phyloP scores from a whole-genome alignment of 2,113 vertebrate species.

The Phrynocephalus versicolor region DNA sequence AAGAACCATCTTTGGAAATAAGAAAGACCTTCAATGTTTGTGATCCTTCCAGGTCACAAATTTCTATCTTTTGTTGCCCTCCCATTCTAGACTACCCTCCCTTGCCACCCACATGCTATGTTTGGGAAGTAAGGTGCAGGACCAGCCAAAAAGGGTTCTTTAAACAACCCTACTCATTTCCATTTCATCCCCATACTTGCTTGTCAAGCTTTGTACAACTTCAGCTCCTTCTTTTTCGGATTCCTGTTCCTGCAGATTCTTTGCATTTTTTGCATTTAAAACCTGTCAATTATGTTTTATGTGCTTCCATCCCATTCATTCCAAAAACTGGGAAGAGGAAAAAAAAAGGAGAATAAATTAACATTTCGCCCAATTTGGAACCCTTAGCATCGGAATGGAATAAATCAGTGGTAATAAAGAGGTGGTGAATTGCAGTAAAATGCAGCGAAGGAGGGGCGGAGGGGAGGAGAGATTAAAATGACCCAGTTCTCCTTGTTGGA shows the following conservation, averaged over 20 bases:
- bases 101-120: background rate
- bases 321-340: background rate
- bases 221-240: background rate
- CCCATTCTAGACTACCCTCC: too few species aligned
- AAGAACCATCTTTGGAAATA: background rate
- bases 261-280: background rate
- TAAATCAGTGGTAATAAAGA: slow-evolving; percentile 25
- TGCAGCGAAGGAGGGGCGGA: too few species aligned
- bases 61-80: background rate
- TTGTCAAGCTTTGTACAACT: background rate
- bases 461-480: background rate
- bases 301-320: background rate
- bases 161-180: too few species aligned
- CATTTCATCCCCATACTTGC: background rate
- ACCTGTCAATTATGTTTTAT: background rate
- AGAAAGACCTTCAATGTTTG: background rate
- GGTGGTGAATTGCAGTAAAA: slow-evolving; percentile 5
- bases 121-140: background rate
- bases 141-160: background rate
- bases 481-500: slow-evolving; percentile 14
- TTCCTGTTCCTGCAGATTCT: background rate
- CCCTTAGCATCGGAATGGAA: slow-evolving; percentile 33
- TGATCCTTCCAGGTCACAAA: background rate
- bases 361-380: slow-evolving; percentile 15
- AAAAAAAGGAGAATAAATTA: slow-evolving; percentile 5